phyloP scores from a whole-genome alignment of 2,888 invertebrate genomes.

The Zonitis immaculata region DNA sequence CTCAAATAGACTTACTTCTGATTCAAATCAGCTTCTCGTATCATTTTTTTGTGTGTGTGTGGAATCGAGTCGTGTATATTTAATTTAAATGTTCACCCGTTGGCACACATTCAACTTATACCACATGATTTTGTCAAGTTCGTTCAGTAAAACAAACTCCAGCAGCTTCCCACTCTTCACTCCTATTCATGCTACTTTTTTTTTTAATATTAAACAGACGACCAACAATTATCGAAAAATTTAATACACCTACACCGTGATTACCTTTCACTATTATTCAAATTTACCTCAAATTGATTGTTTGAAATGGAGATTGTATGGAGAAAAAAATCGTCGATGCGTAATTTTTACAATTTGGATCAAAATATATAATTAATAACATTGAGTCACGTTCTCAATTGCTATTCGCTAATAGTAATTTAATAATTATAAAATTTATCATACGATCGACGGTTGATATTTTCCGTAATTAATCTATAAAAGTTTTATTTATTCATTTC shows the following conservation, averaged over 20 bases:
- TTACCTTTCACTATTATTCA: too few species aligned
- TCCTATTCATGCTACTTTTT: not conserved
- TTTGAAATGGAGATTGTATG: too few species aligned
- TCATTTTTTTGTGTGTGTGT: conserved; percentile 4
- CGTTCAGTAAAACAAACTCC: conserved; percentile 1
- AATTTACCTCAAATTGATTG: too few species aligned
- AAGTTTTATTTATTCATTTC: too few species aligned
- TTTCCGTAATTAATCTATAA: too few species aligned
- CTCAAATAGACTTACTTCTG: conserved; percentile 10
- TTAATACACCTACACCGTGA: too few species aligned
- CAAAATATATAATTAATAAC: not conserved
- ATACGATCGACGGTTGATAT: not conserved
- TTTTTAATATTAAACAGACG: not conserved
- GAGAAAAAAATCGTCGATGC: too few species aligned
- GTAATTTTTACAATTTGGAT: not conserved
- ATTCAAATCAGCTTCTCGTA: conserved; percentile 12
- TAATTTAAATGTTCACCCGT: conserved; percentile 5
- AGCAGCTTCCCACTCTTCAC: not conserved
- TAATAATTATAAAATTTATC: not conserved
- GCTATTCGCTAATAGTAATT: not conserved
- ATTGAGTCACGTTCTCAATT: not conserved
- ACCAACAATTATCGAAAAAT: not conserved
- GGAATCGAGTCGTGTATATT: too few species aligned
- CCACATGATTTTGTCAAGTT: conserved; percentile 3
- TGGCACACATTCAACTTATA: conserved; percentile 15